Evolutionary conservation across 2,113 vertebrate genomes (phyloP).

Genomic region (Melanerpes formicivorus): DNA sequence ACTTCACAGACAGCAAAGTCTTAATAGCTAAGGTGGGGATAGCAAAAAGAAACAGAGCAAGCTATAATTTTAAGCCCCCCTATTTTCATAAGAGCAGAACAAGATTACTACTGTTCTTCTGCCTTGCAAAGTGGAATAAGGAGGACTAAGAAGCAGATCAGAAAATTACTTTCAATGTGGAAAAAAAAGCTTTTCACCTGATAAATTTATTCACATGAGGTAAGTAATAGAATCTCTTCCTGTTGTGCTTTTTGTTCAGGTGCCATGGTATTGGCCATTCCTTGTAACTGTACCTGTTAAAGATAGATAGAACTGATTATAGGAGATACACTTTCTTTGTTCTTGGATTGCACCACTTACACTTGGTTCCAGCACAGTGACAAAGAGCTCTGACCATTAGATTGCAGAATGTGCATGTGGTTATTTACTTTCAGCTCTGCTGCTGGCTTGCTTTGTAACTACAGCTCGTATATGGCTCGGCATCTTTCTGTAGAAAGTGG

Average conservation of each 20-base stretch:
- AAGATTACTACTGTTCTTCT: neutral
- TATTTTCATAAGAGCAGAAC: neutral
- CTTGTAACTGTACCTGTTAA: conserved; percentile 87
- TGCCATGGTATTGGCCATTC: conserved; percentile 94
- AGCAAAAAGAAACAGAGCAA: neutral
- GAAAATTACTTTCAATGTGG: neutral
- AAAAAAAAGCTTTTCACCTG: conserved; percentile 77
- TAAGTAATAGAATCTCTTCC: conserved; percentile 85
- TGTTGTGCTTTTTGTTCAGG: conserved; percentile 87
- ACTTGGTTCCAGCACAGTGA: neutral
- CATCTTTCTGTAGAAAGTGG: neutral
- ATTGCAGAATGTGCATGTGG: accelerated
- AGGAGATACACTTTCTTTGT: neutral
- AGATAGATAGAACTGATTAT: neutral
- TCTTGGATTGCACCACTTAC: neutral
- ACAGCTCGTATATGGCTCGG: neutral
- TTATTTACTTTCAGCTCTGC: neutral
- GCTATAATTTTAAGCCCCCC: neutral
- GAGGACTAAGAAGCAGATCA: neutral
- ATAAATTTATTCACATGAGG: conserved; percentile 82
- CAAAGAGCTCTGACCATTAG: neutral
- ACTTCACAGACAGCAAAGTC: neutral
- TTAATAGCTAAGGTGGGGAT: neutral
- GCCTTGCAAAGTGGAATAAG: neutral
- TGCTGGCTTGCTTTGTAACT: neutral